A percentile compares a stretch with the other conserved stretches of the same genome.
Conservation (phyloP, 1,140 invertebrate genomes). For the Sycophaga agraensis region DNA sequence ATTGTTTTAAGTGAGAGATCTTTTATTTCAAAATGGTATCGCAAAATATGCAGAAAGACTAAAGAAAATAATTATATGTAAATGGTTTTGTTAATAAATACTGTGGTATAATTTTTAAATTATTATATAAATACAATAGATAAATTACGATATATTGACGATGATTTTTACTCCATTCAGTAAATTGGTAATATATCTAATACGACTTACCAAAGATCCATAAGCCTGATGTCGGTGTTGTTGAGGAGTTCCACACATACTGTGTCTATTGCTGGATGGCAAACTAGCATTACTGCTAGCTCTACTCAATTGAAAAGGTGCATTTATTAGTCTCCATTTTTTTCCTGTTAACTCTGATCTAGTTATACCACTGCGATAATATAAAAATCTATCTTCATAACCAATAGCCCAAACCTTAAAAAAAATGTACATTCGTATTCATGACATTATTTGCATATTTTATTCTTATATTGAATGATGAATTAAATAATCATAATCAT, state of each 20-base stretch:
- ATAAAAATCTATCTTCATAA: conserved; percentile 71
- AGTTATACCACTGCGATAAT: conserved; percentile 78
- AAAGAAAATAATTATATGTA: no score
- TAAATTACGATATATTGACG: neutral
- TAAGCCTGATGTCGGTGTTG: conserved; percentile 53
- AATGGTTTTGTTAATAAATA: no score
- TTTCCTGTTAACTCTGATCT: conserved; percentile 80
- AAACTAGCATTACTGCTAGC: conserved; percentile 72
- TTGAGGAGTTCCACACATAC: conserved; percentile 57
- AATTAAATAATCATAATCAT: no score
- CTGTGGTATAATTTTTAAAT: no score
- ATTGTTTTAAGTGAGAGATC: no score
- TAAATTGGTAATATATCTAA: conserved; percentile 13
- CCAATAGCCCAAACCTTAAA: conserved; percentile 69
- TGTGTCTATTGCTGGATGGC: conserved; percentile 58
- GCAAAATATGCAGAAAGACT: no score
- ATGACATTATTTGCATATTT: neutral
- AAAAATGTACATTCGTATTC: neutral
- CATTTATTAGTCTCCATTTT: conserved; percentile 78
- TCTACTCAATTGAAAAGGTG: conserved; percentile 75
- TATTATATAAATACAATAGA: no score
- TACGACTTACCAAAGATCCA: conserved; percentile 58
- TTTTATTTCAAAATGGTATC: no score
- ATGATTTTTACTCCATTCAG: neutral
- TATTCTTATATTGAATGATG: no score